Conservation (phyloP, 2,888 invertebrate genomes). For the Watsonalla cultraria region DNA sequence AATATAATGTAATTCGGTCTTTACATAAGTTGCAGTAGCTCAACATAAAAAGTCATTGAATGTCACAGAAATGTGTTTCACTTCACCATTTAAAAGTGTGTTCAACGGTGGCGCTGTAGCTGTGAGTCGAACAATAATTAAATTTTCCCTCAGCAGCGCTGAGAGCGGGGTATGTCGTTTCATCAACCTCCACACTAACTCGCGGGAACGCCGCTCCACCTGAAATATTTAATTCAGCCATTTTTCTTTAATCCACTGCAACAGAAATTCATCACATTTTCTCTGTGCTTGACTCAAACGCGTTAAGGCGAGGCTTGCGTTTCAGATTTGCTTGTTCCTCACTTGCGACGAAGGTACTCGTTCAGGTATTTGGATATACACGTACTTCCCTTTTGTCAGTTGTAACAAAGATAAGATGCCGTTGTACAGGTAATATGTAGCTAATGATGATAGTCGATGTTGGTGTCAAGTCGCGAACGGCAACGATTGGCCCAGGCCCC, state of each 20-base stretch:
- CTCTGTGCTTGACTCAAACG: background rate
- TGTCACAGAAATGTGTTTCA: constrained; percentile 59
- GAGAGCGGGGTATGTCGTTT: constrained; percentile 65
- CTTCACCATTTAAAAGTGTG: constrained; percentile 58
- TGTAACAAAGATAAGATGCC: background rate
- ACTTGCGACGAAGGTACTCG: too few relatives aligned
- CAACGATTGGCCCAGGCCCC: constrained; percentile 72
- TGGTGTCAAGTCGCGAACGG: constrained; percentile 62
- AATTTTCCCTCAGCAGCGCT: constrained; percentile 60
- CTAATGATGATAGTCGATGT: background rate
- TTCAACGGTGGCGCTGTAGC: constrained; percentile 57
- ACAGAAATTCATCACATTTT: constrained; percentile 22
- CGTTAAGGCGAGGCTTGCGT: background rate
- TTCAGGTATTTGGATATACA: too few relatives aligned
- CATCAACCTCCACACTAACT: constrained; percentile 66
- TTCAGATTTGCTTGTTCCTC: too few relatives aligned
- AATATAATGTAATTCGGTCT: background rate
- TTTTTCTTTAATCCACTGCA: constrained; percentile 59
- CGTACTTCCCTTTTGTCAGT: too few relatives aligned
- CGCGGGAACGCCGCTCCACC: constrained; percentile 54
- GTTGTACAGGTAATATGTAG: background rate
- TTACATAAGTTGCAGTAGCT: constrained; percentile 52
- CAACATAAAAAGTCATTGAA: constrained; percentile 60
- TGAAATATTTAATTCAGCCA: constrained; percentile 70
- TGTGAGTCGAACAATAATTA: constrained; percentile 64